Conservation (phyloP, 1,140 invertebrate genomes). For the Aleiodes sp. region DNA sequence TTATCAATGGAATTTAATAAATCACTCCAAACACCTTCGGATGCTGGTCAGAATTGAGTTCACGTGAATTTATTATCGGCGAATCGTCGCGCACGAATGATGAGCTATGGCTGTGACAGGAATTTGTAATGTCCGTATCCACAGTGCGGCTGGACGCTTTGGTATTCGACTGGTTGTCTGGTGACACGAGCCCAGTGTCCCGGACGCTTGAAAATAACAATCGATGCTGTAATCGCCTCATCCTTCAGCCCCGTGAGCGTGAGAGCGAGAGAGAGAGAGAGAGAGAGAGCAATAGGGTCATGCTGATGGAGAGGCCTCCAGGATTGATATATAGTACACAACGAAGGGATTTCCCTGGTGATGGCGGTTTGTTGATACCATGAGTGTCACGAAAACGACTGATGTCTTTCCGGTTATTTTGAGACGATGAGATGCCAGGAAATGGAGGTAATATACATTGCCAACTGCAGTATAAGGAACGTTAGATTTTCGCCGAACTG, state of each 20-base stretch:
- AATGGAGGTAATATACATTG: neutral
- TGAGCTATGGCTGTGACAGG: conserved; percentile 18
- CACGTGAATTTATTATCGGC: conserved; percentile 45
- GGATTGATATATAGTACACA: conserved; percentile 10
- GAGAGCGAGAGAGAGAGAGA: too few species aligned
- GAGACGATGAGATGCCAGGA: neutral
- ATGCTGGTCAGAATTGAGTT: conserved; percentile 54
- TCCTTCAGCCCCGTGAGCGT: too few species aligned
- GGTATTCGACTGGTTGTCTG: conserved; percentile 29
- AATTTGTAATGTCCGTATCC: conserved; percentile 22
- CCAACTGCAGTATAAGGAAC: neutral
- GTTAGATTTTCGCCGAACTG: neutral
- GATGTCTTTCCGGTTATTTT: conserved; percentile 12
- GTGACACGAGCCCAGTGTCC: conserved; percentile 26
- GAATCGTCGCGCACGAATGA: conserved; percentile 15
- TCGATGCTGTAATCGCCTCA: conserved; percentile 27
- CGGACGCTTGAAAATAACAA: conserved; percentile 32
- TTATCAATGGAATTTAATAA: conserved; percentile 32
- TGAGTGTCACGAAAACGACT: conserved; percentile 1
- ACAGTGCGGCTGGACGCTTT: conserved; percentile 22
- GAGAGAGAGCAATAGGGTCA: conserved; percentile 8
- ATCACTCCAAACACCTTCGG: conserved; percentile 38
- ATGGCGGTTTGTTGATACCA: neutral
- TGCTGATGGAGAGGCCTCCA: neutral
- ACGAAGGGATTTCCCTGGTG: neutral